Evolutionary conservation across 2,888 invertebrate species (phyloP), one percentile per base, ranked within the genome.

Genomic region (Eremobia ochroleuca): DNA sequence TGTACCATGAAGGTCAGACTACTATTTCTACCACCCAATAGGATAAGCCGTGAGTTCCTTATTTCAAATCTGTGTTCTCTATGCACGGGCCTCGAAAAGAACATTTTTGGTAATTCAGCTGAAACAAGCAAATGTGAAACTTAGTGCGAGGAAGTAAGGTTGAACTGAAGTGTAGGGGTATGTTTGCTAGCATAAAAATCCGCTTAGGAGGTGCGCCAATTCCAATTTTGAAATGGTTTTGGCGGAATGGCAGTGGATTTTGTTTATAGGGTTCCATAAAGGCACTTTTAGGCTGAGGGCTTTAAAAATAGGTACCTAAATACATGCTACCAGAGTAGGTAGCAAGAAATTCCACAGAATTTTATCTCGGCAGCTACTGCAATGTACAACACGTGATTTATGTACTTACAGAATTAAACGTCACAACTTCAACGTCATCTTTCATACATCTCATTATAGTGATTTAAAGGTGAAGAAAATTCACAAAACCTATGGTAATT

Each of bases 211-310:
- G 90, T 92, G 91, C 91, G 92, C 94, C 91, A 91, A 92, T 94
- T 95, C 92, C 94, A 94, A 95, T 94, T 95, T 95, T 93, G 92
- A 94, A 95, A 94, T 94, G 93, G 93, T 94, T 95, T 94, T 92
- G 92, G 93, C 90, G 90, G 91, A 92, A 93, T 88, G 89, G 91
- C 89, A 86, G 83, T 83, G 91, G 93, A 91, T 92, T 93, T 88
- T 76, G 82, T 84, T 81, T 90, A 85, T 84, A 79, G 89, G 77
- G 85, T 89, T 83, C 87, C 64, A 75, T 84, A 59, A 76, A 59
- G 4, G 18, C 4, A 69, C 75, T 77, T 83, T 76, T 18, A 28
- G 21, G 31, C 34, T 9, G 3, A 28, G 8, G 11, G 21, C 4
- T 4, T 28, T 58, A n/a, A 21, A 37, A 72, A n/a, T n/a, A n/a